Base-by-base conservation (phyloP, 2,797 vertebrate genomes). In the Myoxocephalus aenaeus region DNA sequence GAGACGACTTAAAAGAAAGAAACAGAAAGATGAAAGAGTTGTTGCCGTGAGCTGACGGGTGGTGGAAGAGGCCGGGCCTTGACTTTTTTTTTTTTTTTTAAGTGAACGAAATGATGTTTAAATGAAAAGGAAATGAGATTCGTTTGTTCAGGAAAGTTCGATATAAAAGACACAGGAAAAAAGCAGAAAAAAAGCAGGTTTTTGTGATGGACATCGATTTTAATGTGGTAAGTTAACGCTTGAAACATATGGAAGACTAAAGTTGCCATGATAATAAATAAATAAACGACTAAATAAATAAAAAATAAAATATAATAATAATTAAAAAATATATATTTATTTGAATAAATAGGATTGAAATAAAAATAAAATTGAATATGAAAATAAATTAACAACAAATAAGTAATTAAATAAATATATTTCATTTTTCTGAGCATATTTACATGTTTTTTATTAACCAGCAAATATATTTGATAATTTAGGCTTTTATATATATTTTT, bases 31-130 rank as follows among this genome's bases (percentile, higher is more conserved):
- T 34, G 34, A 8, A 34, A 34, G 34, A 34, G 7, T 34, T 34
- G 7, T 32, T 4, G 29, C 29, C 3, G 29, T 32, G 73, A 81
- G 82, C 69, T 74, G 70, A 59, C 81, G 87, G 84, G 84, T 87
- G 64, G 75, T 77, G 84, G 90, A 90, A 87, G 89, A 94, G 94
- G 94, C 93, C 87, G 93, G 93, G 91, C 93, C 94, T 94, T 94
- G 86, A 46, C 44, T 50, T 65, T 67, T 80, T 81, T 15, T 44
- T 17, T 5, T 69, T 80, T 81, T 15, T 42, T 15, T 5, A 53
- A 68, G 53, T 6, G n/a, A 59, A 81, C 34, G 38, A 57, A 65
- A 40, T 27, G 12, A 65, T 25, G 34, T 81, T 76, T 68, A 27
- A 14, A 54, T 46, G 18, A 20, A 29, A 36, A 72, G 48, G 44